A percentile compares a stretch with the other conserved stretches of the same genome.
phyloP scores from a whole-genome alignment of 2,113 vertebrate species.

The Strigops habroptila region DNA sequence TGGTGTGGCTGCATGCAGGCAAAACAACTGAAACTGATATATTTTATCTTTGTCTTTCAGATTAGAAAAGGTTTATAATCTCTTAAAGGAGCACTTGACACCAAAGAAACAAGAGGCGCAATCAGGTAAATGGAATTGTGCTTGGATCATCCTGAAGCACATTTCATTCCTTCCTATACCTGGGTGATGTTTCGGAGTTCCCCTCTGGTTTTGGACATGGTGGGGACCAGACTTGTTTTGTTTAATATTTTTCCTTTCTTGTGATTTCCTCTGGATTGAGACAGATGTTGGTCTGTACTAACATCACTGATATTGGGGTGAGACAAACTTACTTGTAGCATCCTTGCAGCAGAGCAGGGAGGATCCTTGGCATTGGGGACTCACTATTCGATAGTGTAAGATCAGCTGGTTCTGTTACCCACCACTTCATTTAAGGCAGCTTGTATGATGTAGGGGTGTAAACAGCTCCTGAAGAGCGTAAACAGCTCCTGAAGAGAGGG shows the following conservation, averaged over 20 bases:
- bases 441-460: background rate
- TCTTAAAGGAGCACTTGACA: conserved; percentile 88
- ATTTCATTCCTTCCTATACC: background rate
- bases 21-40: background rate
- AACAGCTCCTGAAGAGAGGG: background rate
- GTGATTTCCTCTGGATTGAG: background rate
- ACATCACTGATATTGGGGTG: background rate
- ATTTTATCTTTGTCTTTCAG: conserved; percentile 69
- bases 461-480: background rate
- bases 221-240: background rate
- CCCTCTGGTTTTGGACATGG: background rate
- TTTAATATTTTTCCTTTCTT: background rate
- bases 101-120: conserved; percentile 83
- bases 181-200: background rate
- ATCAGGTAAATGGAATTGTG: conserved; percentile 73
- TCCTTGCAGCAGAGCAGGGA: background rate
- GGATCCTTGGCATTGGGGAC: background rate
- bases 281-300: background rate
- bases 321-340: background rate
- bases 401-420: background rate
- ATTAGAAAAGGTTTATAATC: conserved; percentile 93
- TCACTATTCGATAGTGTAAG: rapidly evolving
- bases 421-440: background rate
- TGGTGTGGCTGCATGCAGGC: background rate
- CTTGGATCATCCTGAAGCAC: background rate